Base-by-base conservation (phyloP, 2,888 invertebrate genomes). In the Hypomecis atomaria region DNA sequence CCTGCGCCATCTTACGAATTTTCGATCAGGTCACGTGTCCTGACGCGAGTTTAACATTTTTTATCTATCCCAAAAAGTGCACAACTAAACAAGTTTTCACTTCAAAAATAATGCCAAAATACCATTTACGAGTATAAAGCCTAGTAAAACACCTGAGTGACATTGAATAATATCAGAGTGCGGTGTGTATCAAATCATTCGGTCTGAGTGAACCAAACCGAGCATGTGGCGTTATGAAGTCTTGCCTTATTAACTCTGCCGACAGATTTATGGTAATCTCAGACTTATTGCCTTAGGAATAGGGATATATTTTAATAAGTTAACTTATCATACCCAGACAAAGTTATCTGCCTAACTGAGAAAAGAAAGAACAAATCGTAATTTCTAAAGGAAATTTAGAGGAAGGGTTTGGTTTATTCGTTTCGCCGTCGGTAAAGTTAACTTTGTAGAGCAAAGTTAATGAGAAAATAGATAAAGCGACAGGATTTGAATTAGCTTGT, bases 251-350 rank as follows among this genome's bases (percentile, higher is more conserved):
- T 83, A 81, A 74, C 66, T 61, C 47, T 64, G 79, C 66, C 73
- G 83, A 82, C 81, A 83, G 81, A 82, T 84, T 84, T 84, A 84
- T 82, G 73, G 72, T 67, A 83, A 81, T 77, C 74, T 69, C 71
- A 77, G 78, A 82, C 78, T 79, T 82, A 84, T 77, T 65, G 71
- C 76, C 38, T 70, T 71, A n/a, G 71, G 67, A 79, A 81, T 83
- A 84, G 74, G 69, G 75, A 59, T 66, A 62, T 61, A 54, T 55
- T 59, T 64, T 59, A 64, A 56, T 59, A 37, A 59, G 11, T 38
- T 48, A 42, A 56, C 42, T 52, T 59, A 63, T 62, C 48, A 58
- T 40, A n/a, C 4, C 8, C 37, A 10, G 5, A 48, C 47, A 10
- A 48, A 48, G 6, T 34, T n/a, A 48, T 48, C 10, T 36, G n/a